Percentiles rank a stretch among this genome's conserved stretches.
Evolutionary conservation across 2,888 invertebrate species (phyloP).

Genomic region (Mesodorylaimus sp.): DNA sequence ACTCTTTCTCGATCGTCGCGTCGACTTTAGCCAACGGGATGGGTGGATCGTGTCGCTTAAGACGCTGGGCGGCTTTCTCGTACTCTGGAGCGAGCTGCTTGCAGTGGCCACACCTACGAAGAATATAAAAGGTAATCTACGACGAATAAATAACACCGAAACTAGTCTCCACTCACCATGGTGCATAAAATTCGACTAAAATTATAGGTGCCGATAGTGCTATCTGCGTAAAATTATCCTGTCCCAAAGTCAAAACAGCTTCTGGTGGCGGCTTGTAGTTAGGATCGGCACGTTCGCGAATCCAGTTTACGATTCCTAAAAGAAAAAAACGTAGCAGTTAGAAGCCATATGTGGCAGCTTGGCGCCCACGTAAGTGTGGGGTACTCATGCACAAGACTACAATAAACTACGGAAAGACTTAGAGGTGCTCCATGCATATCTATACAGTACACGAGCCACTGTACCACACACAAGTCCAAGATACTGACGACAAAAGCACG

Average conservation of each 20-base stretch:
- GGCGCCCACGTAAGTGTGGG: too few relatives aligned
- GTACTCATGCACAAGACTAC: too few relatives aligned
- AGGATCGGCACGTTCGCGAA: slow-evolving; percentile 37
- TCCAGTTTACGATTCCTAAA: slow-evolving; percentile 38
- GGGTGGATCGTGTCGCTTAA: slow-evolving; percentile 22
- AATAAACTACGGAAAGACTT: slow-evolving; percentile 10
- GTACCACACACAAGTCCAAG: neutral
- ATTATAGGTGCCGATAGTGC: slow-evolving; percentile 33
- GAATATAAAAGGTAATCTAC: too few relatives aligned
- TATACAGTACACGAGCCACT: neutral
- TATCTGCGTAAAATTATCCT: slow-evolving; percentile 37
- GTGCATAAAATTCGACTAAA: slow-evolving; percentile 42
- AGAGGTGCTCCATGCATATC: neutral
- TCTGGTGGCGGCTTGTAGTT: slow-evolving; percentile 41
- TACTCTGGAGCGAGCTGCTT: slow-evolving; percentile 38
- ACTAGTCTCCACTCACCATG: slow-evolving; percentile 33
- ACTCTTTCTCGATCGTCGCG: slow-evolving; percentile 36
- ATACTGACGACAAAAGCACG: too few relatives aligned
- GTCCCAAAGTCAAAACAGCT: slow-evolving; percentile 36
- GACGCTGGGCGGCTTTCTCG: slow-evolving; percentile 36
- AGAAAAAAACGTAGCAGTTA: too few relatives aligned
- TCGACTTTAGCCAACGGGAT: slow-evolving; percentile 41
- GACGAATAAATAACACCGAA: slow-evolving; percentile 4
- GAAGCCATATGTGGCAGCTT: too few relatives aligned
- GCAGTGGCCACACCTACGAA: slow-evolving; percentile 38